Evolutionary conservation across 1,140 invertebrate species (phyloP).

Genomic region (Lamellibrachia luymesi): DNA sequence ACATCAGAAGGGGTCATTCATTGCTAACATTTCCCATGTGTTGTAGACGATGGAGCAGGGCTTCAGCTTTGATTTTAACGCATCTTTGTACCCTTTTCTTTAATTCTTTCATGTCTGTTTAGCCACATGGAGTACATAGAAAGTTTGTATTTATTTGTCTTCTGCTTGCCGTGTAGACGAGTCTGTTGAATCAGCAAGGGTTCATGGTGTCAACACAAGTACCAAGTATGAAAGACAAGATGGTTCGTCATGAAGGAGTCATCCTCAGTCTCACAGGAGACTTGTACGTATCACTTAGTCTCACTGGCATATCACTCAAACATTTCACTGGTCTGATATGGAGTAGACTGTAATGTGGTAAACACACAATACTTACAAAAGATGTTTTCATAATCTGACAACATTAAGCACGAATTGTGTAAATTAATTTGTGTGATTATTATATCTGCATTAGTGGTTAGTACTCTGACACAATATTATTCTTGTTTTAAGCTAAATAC

Average conservation of each 20-base stretch:
- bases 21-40: too few relatives aligned
- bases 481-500: background rate
- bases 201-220: conserved; percentile 53
- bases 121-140: background rate
- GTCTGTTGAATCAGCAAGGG: conserved; percentile 46
- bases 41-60: too few relatives aligned
- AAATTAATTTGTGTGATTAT: too few relatives aligned
- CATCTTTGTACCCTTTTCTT: background rate
- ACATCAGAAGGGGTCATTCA: too few relatives aligned
- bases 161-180: conserved; percentile 31
- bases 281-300: conserved; percentile 31
- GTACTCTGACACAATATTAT: background rate
- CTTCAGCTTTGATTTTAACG: background rate
- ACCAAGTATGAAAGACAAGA: conserved; percentile 39
- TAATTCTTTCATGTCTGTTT: background rate
- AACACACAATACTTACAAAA: too few relatives aligned
- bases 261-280: conserved; percentile 47
- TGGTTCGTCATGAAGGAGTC: conserved; percentile 37
- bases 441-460: too few relatives aligned
- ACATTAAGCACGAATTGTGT: too few relatives aligned
- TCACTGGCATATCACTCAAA: background rate
- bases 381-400: too few relatives aligned
- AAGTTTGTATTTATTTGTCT: background rate
- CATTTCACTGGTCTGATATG: background rate
- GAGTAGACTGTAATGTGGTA: background rate